Conservation (phyloP, 2,797 vertebrate species). For the Lepus oiostolus region DNA sequence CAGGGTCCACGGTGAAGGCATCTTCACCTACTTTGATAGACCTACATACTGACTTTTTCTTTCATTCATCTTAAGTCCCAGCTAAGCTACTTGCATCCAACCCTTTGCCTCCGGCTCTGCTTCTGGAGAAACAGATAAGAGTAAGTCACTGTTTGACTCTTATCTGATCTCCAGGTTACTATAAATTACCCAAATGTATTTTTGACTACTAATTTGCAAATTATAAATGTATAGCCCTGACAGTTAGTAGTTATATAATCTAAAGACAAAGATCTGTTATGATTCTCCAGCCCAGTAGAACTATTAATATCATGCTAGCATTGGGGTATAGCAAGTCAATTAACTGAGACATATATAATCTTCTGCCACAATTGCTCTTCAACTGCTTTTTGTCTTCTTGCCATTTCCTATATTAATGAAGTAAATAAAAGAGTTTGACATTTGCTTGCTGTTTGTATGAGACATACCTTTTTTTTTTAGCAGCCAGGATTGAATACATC, state of each 20-base stretch:
- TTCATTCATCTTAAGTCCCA: background rate
- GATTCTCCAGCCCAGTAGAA: background rate
- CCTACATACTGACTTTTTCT: background rate
- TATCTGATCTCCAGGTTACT: background rate
- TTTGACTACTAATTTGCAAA: constrained; percentile 23
- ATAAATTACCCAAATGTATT: background rate
- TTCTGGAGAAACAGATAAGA: background rate
- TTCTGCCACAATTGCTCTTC: constrained; percentile 7
- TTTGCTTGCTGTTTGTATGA: background rate
- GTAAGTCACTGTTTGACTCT: background rate
- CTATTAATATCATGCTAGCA: background rate
- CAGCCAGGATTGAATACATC: background rate
- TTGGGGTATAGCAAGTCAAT: background rate
- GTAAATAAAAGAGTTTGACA: background rate
- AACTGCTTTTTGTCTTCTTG: background rate
- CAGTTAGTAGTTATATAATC: background rate
- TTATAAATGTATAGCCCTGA: background rate
- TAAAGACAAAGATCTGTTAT: background rate
- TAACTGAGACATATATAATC: background rate
- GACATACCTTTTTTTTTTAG: background rate
- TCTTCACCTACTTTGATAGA: background rate
- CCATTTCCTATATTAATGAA: background rate
- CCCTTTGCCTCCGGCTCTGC: background rate
- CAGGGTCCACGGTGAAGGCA: background rate
- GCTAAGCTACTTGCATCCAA: background rate